These are phyloP conservation scores for Acropternis orthonyx DNA, from an alignment of 2,797 vertebrate species.

Conservation along the genomic window DNA sequence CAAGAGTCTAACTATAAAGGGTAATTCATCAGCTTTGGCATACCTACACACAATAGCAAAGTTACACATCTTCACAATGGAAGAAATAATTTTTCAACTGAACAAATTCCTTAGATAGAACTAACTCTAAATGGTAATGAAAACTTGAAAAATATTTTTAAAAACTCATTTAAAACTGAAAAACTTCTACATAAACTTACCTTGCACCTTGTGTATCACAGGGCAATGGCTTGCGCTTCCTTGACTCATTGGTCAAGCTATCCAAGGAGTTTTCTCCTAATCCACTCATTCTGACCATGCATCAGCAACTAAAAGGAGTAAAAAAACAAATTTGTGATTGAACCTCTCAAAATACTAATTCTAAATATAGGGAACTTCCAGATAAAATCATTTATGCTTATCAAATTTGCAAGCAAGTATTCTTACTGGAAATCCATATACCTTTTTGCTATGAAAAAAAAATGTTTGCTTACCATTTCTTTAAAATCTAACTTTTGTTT, in stretches of 20 bases:
- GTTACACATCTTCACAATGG: background rate
- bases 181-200: slow-evolving; percentile 71
- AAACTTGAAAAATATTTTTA: background rate
- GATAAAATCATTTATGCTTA: background rate
- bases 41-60: background rate
- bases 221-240: slow-evolving; percentile 92
- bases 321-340: background rate
- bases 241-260: slow-evolving; percentile 86
- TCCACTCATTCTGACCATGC: slow-evolving; percentile 91
- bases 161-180: background rate
- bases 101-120: background rate
- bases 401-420: background rate
- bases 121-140: background rate
- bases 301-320: slow-evolving; percentile 85
- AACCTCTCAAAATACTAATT: background rate
- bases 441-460: background rate
- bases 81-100: background rate
- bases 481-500: background rate
- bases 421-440: background rate
- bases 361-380: background rate
- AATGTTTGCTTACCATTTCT: background rate
- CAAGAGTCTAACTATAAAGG: background rate
- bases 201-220: slow-evolving; percentile 89
- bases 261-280: slow-evolving; percentile 92
- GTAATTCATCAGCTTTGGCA: background rate